Base-by-base conservation (phyloP, 2,797 vertebrate species). In the Selene dorsalis region DNA sequence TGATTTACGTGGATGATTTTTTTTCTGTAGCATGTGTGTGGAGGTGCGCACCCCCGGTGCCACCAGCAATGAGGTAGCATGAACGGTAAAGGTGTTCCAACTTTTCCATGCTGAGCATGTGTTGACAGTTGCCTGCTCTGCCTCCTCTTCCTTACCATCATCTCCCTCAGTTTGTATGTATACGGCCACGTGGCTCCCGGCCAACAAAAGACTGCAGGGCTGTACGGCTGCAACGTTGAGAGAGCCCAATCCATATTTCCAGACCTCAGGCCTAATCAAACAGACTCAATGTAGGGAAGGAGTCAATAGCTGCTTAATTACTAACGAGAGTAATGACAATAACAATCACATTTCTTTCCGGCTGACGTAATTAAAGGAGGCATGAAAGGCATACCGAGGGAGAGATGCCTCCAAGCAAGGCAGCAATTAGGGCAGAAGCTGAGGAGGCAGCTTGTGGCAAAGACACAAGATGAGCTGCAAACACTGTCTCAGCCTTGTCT, bases 241-340 rank as follows among this genome's bases (percentile, higher is more conserved):
- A 69, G 61, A 50, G 59, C 39, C 75, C 32, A 82, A 93, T 93
- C 91, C 90, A 92, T 91, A 91, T 73, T 84, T 89, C 43, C 71
- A 83, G 79, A 88, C 88, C 87, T 58, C 80, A 75, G 88, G 88
- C 83, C 87, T 82, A 84, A 92, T 91, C 89, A 89, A 86, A 90
- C 77, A 69, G 78, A 63, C 85, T 16, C 69, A 78, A 80, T 74
- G 83, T 58, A 61, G 77, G 66, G 84, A 77, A 61, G 84, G 76
- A 85, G 90, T 91, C 92, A 75, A 91, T 91, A 85, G 88, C 87
- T 88, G 87, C 85, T 89, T 93, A 92, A 94, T 94, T 90, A 92
- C 90, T 88, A 93, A 93, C 58, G 81, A 92, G 91, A 85, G 88
- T 83, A 85, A 86, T 88, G 91, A 93, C 91, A 89, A 92, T 91